Evolutionary conservation across 2,113 vertebrate genomes (phyloP).

Genomic region (Corydoras maculifer): DNA sequence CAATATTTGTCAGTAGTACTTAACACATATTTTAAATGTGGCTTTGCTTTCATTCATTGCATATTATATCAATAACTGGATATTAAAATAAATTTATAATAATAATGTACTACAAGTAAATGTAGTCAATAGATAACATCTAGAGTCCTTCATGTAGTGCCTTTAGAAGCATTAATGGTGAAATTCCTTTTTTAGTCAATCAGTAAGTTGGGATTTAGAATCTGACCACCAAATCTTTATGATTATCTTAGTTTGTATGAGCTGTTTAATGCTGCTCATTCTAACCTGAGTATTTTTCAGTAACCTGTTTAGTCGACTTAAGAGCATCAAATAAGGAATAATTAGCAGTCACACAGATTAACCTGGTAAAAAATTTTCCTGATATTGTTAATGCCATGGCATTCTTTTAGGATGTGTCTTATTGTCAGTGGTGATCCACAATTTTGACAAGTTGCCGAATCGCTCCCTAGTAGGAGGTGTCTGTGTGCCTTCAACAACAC

Average conservation of each 20-base stretch:
- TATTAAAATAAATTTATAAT: too few relatives aligned
- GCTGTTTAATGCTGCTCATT: conserved; percentile 8
- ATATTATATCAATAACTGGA: too few relatives aligned
- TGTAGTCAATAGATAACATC: neutral
- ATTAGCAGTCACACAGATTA: conserved; percentile 20
- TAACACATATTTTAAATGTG: too few relatives aligned
- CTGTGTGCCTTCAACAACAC: too few relatives aligned
- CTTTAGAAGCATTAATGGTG: neutral
- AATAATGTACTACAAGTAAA: too few relatives aligned
- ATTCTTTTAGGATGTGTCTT: too few relatives aligned
- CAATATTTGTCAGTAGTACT: too few relatives aligned
- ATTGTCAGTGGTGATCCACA: too few relatives aligned
- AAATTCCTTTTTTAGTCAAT: conserved; percentile 8
- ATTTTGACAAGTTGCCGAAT: too few relatives aligned
- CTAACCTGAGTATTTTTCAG: neutral
- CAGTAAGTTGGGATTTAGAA: neutral
- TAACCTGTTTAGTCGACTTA: conserved; percentile 15
- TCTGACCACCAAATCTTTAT: neutral
- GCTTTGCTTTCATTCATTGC: too few relatives aligned
- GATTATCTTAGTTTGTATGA: neutral
- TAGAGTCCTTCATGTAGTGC: neutral
- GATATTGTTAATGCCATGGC: too few relatives aligned
- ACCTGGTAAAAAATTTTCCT: neutral
- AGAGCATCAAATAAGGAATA: conserved; percentile 9
- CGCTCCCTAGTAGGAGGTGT: too few relatives aligned